Base-by-base conservation (phyloP, 2,113 vertebrate genomes). In the Megaptera novaeangliae region DNA sequence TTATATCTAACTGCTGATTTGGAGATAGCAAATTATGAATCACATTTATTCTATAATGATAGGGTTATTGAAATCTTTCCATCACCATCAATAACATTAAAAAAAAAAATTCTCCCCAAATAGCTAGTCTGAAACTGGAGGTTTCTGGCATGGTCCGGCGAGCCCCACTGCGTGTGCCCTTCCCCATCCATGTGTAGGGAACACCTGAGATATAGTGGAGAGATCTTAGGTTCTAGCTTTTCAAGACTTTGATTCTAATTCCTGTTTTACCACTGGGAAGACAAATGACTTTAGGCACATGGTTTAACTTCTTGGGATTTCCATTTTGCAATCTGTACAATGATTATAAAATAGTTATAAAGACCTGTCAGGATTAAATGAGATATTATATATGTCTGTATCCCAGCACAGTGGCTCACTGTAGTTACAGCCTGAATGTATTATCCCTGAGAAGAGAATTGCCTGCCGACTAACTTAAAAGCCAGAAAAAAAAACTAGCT, bases 1-100 rank as follows among this genome's bases (percentile, higher is more conserved):
- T 96, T 97, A 88, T 92, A 44, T 97, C 72, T 96, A 74, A 97
- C 49, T 74, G 55, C n/a, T 91, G 90, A 95, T 94, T 93, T 93
- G 95, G 87, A 97, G 87, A 96, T 64, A 90, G 77, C 86, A 93
- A 95, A 81, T 96, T 92, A 31, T 91, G 78, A 95, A 52, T 71
- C 52, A 92, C 20, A 46, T 96, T 97, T 97, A n/a, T 91, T 88
- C 64, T 84, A 46, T 92, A 86, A 92, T 94, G 77, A 64, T 52
- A 66, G 72, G 72, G 72, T 86, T 94, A 77, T 55, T 55, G 63
- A 93, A 97, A 95, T 95, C 68, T 95, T 97, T 41, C 36, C 57
- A 59, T 81, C 31, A 80, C 23, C 77, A 96, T 86, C 82, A 25
- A 74, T 92, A 77, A 93, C 18, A 82, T 84, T 39, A 5, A 63